Evolutionary conservation across 92 coral and sea anemone genomes (phyloP).

Genomic region (Isaurus tuberculatus): DNA sequence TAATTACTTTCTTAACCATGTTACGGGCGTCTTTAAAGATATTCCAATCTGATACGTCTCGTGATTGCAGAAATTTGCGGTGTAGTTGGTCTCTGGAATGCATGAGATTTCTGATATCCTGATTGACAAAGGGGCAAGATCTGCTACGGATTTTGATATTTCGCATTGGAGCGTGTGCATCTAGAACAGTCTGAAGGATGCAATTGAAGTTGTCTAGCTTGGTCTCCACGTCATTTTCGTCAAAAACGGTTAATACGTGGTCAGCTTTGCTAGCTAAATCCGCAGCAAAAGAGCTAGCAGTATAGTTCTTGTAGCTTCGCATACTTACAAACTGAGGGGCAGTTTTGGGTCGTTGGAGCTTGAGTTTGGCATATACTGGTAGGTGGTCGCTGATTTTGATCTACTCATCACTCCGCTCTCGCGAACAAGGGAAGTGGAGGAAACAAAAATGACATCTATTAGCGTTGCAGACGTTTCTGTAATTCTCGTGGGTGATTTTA

Average conservation of each 20-base stretch:
- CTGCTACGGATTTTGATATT: slow-evolving; percentile 3
- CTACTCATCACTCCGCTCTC: slow-evolving; percentile 6
- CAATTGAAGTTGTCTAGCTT: not conserved
- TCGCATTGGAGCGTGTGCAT: slow-evolving; percentile 10
- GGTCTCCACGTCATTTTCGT: not conserved
- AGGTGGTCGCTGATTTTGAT: slow-evolving; percentile 8
- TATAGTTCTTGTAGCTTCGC: slow-evolving; percentile 1
- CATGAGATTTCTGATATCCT: slow-evolving; percentile 4
- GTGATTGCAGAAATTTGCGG: slow-evolving; percentile 5
- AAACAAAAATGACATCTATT: not conserved
- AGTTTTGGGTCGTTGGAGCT: slow-evolving; percentile 4
- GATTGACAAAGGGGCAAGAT: slow-evolving; percentile 1
- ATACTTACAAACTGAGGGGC: slow-evolving; percentile 5
- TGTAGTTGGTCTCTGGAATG: not conserved
- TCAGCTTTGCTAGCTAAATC: slow-evolving; percentile 8
- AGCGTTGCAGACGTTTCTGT: slow-evolving; percentile 9
- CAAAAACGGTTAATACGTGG: not conserved
- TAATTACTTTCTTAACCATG: slow-evolving; percentile 11
- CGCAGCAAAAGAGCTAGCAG: slow-evolving; percentile 7
- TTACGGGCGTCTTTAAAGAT: slow-evolving; percentile 8
- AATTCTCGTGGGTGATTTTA: slow-evolving; percentile 10
- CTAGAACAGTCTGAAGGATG: slow-evolving; percentile 6
- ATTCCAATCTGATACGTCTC: not conserved
- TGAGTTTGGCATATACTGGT: slow-evolving; percentile 7
- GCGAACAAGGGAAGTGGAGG: slow-evolving; percentile 3